A percentile compares a stretch with the other conserved stretches of the same genome.
These are phyloP conservation scores for Megaceryle torquata DNA, from an alignment of 2,113 vertebrate genomes.

Conservation along the genomic window DNA sequence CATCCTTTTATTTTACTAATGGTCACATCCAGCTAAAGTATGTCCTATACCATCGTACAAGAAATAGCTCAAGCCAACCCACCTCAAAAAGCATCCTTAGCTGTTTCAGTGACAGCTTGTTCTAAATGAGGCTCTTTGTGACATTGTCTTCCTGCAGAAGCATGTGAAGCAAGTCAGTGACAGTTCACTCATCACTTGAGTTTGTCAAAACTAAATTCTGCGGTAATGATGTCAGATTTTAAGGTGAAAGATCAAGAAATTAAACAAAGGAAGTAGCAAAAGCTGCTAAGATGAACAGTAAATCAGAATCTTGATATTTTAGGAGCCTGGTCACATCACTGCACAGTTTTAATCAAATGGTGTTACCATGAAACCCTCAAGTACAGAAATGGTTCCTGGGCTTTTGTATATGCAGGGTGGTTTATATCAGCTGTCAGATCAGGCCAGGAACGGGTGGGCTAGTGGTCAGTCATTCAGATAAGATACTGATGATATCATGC, in stretches of 20 bases:
- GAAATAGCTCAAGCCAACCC: not conserved
- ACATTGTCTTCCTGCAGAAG: not conserved
- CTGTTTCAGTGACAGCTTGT: not conserved
- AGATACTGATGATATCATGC: not conserved
- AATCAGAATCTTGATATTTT: not conserved
- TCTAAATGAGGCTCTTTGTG: not conserved
- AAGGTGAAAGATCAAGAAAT: not conserved
- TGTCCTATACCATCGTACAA: not conserved
- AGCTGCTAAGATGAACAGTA: not conserved
- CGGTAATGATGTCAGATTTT: not conserved
- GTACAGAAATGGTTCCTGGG: not conserved
- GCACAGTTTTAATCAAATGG: not conserved
- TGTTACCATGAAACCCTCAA: not conserved
- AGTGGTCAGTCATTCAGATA: not conserved
- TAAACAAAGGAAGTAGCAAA: not conserved
- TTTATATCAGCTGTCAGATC: not conserved
- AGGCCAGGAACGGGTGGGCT: not conserved
- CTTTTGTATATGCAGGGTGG: not conserved
- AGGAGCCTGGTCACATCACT: not conserved
- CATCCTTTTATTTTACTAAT: not conserved
- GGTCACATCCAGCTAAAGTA: not conserved
- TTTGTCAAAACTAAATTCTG: too few relatives aligned
- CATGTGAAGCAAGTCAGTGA: accelerated
- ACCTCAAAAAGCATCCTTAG: not conserved
- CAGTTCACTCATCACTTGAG: not conserved